These are phyloP conservation scores for Sebastolobus altivelis DNA, from an alignment of 2,797 vertebrate genomes.

Conservation along the genomic window DNA sequence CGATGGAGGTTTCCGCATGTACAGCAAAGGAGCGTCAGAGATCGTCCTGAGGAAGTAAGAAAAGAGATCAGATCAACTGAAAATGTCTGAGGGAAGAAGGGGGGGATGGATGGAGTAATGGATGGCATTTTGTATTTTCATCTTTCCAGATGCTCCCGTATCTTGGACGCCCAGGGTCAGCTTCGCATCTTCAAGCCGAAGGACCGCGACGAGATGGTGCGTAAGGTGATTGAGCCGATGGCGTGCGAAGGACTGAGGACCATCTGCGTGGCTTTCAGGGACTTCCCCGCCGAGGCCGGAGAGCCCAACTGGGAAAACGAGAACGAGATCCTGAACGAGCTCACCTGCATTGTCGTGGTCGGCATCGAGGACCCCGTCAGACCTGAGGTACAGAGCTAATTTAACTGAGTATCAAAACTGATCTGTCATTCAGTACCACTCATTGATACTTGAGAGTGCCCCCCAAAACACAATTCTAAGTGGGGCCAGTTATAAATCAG, in stretches of 20 bases:
- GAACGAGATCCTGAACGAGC: constrained; percentile 90
- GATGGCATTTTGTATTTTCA: not conserved
- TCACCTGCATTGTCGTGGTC: constrained; percentile 93
- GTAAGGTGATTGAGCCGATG: constrained; percentile 97
- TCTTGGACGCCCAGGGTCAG: constrained; percentile 90
- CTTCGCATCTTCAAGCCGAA: constrained; percentile 88
- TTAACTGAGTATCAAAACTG: not conserved
- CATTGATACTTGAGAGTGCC: not conserved
- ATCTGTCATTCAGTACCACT: too few species aligned
- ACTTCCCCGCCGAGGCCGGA: constrained; percentile 85
- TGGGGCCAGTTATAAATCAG: not conserved
- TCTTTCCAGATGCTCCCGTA: constrained; percentile 88
- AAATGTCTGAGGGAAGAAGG: not conserved
- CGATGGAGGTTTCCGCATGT: constrained; percentile 92
- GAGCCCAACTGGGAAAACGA: constrained; percentile 95
- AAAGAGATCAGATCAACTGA: not conserved
- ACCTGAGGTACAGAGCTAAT: constrained; percentile 87
- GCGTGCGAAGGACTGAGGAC: constrained; percentile 95
- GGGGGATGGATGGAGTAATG: not conserved
- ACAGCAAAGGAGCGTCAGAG: constrained; percentile 98
- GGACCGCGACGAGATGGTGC: constrained; percentile 95
- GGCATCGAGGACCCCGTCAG: constrained; percentile 98
- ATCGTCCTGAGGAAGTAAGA: constrained; percentile 94
- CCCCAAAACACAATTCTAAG: not conserved
- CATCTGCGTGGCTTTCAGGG: constrained; percentile 94